Evolutionary conservation across 2,888 invertebrate genomes (phyloP).

Genomic region (Corythucha ciliata): DNA sequence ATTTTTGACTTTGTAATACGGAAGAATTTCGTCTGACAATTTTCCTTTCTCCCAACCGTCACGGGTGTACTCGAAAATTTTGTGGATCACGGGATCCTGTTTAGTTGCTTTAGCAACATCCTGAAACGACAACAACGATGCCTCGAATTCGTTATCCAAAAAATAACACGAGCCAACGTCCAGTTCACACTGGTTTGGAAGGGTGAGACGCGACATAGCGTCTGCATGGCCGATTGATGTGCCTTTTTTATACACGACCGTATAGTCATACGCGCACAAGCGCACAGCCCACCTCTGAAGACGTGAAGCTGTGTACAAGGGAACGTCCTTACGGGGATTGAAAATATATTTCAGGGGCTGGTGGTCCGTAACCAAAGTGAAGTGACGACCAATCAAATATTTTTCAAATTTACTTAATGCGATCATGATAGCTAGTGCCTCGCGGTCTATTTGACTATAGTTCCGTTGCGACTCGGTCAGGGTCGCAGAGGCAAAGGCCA

Average conservation of each 20-base stretch:
- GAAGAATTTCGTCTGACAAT: too few relatives aligned
- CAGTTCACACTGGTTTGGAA: too few relatives aligned
- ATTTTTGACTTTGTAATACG: too few relatives aligned
- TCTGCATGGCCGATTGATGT: not conserved
- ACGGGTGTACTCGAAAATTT: too few relatives aligned
- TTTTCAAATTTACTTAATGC: conserved; percentile 12
- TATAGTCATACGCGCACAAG: not conserved
- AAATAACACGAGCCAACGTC: too few relatives aligned
- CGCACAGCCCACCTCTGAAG: conserved; percentile 1
- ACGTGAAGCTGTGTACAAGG: not conserved
- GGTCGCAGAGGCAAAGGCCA: conserved; percentile 7
- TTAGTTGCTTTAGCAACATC: too few relatives aligned
- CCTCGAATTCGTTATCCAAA: too few relatives aligned
- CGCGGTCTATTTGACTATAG: conserved; percentile 2
- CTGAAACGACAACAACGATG: too few relatives aligned
- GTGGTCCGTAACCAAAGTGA: conserved; percentile 5
- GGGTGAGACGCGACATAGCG: not conserved
- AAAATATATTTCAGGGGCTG: conserved; percentile 7
- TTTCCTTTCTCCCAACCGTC: too few relatives aligned
- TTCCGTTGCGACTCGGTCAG: not conserved
- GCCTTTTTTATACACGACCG: not conserved
- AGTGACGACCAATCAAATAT: conserved; percentile 1
- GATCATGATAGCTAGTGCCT: conserved; percentile 2
- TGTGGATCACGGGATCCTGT: too few relatives aligned
- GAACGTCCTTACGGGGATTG: not conserved